Conservation (phyloP, 2,113 vertebrate genomes). For the Callipepla squamata region DNA sequence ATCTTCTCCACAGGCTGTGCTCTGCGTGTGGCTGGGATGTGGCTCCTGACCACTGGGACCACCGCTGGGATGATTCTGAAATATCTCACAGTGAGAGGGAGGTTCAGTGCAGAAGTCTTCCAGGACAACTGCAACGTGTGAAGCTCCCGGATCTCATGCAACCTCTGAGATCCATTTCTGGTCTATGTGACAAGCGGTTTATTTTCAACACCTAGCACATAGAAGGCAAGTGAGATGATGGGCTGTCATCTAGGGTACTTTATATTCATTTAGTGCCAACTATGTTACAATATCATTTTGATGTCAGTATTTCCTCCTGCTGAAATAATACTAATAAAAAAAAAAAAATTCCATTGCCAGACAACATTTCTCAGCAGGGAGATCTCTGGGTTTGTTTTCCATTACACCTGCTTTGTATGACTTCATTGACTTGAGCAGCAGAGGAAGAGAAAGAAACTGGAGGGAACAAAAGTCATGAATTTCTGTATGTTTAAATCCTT, state of each 20-base stretch:
- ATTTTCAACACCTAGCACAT: constrained; percentile 50
- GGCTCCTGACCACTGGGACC: background rate
- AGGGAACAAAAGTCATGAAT: background rate
- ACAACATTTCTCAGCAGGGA: constrained; percentile 68
- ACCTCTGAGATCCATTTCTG: constrained; percentile 6
- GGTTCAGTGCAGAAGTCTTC: background rate
- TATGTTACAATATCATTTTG: constrained; percentile 73
- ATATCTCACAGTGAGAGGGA: background rate
- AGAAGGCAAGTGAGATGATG: constrained; percentile 52
- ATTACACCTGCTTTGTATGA: constrained; percentile 63
- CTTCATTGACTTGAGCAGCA: constrained; percentile 47
- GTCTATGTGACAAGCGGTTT: constrained; percentile 30
- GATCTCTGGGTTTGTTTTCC: constrained; percentile 37
- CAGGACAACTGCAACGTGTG: background rate
- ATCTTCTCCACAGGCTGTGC: background rate
- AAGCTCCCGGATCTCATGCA: constrained; percentile 28
- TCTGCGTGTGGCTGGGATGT: background rate
- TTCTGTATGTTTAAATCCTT: constrained; percentile 10
- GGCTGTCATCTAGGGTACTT: constrained; percentile 69
- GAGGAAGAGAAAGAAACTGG: background rate
- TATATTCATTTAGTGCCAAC: constrained; percentile 67
- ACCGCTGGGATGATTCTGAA: background rate
- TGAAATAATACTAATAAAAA: constrained; percentile 61
- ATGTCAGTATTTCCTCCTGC: constrained; percentile 58
- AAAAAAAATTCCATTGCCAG: constrained; percentile 59